A percentile compares a stretch with the other conserved stretches of the same genome.
Conservation (phyloP, 2,113 vertebrate species). For the Marmota flaviventris region DNA sequence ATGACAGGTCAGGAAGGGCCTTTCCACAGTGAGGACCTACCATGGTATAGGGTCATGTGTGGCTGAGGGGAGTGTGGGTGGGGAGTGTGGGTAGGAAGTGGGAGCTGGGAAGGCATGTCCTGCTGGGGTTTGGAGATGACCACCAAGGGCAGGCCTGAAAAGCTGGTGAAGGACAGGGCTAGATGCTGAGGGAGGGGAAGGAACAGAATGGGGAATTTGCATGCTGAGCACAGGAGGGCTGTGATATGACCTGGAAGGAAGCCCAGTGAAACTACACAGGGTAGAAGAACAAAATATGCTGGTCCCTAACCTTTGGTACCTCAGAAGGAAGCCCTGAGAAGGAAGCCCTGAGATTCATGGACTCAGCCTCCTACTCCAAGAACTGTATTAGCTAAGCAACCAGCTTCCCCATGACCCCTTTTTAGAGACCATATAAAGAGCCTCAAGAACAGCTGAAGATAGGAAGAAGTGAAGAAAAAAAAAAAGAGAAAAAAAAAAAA, state of each 20-base stretch:
- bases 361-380: neutral
- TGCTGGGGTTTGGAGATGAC: neutral
- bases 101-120: neutral
- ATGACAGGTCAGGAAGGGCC: conserved; percentile 19
- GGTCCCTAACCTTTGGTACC: neutral
- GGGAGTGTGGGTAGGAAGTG: conserved; percentile 9
- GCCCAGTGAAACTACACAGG: neutral
- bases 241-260: neutral
- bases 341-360: neutral
- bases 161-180: neutral
- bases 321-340: conserved; percentile 25
- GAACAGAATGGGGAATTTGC: neutral
- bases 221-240: neutral
- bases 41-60: neutral
- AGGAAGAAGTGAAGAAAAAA: neutral
- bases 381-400: conserved; percentile 24
- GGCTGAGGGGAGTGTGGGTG: neutral
- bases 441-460: neutral
- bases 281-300: neutral
- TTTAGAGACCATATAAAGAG: neutral
- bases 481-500: no score
- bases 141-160: neutral
- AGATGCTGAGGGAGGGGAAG: neutral
- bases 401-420: neutral
- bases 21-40: neutral